Conservation (phyloP, 2,888 invertebrate genomes). For the Cantharis nigra region DNA sequence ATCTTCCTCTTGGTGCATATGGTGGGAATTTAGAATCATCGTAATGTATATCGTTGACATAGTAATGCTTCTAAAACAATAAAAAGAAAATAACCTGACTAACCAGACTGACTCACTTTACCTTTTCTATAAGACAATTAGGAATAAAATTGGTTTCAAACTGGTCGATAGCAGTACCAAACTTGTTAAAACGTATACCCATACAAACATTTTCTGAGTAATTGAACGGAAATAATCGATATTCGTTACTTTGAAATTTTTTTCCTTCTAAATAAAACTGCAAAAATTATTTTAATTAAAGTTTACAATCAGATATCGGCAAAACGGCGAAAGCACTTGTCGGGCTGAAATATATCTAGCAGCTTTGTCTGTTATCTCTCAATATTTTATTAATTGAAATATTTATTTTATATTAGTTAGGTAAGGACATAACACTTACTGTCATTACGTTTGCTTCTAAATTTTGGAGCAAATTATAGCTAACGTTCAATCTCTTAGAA, state of each 20-base stretch:
- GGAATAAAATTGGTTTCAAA: not conserved
- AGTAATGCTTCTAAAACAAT: too few species aligned
- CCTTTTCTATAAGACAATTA: too few species aligned
- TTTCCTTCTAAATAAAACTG: not conserved
- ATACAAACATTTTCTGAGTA: not conserved
- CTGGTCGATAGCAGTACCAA: not conserved
- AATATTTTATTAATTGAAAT: too few species aligned
- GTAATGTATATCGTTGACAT: too few species aligned
- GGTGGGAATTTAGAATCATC: constrained; percentile 4
- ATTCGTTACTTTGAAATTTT: not conserved
- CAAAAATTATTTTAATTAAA: too few species aligned
- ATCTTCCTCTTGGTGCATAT: not conserved
- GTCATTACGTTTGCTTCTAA: not conserved
- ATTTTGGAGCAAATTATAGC: not conserved
- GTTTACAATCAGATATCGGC: too few species aligned
- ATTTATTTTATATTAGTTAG: too few species aligned
- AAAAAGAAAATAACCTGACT: too few species aligned
- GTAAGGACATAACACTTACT: not conserved
- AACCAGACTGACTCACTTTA: too few species aligned
- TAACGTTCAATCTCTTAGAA: not conserved
- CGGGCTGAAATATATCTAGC: too few species aligned
- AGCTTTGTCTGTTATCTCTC: too few species aligned
- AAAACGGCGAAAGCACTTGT: too few species aligned
- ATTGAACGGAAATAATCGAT: not conserved
- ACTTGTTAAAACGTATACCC: not conserved